Conservation (phyloP, 2,797 vertebrate genomes). For the Allobates femoralis region DNA sequence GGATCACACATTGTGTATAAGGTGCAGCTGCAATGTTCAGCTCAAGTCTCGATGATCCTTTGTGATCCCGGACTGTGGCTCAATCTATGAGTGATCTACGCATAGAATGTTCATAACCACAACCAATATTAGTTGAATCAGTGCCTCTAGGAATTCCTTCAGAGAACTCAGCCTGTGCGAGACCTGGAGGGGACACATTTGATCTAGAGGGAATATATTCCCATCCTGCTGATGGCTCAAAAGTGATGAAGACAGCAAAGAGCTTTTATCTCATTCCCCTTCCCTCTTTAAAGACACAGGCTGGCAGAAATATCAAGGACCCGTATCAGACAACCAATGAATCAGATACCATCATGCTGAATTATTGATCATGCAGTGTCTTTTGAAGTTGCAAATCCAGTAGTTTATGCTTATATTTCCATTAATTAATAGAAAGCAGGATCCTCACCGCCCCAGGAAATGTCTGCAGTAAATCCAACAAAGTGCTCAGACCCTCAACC, state of each 20-base stretch:
- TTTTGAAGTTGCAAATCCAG: slow-evolving; percentile 10
- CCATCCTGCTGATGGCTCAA: slow-evolving; percentile 11
- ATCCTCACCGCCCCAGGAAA: not conserved
- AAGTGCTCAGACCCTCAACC: not conserved
- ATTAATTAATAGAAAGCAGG: not conserved
- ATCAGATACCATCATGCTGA: slow-evolving; percentile 12
- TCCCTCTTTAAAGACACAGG: not conserved
- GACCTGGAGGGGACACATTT: not conserved
- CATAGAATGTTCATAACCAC: not conserved
- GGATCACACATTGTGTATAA: not conserved
- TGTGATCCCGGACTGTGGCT: not conserved
- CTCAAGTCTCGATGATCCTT: not conserved
- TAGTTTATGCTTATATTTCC: not conserved
- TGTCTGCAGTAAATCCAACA: not conserved
- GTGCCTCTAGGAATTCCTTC: not conserved
- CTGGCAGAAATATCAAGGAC: slow-evolving; percentile 11
- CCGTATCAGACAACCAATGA: not conserved
- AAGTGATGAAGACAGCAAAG: not conserved
- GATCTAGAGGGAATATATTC: slow-evolving; percentile 1
- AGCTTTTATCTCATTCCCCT: slow-evolving; percentile 19
- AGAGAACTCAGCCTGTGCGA: not conserved
- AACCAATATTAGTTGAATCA: not conserved
- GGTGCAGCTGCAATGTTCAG: not conserved
- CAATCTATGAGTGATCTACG: not conserved
- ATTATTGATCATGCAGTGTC: slow-evolving; percentile 16